These are phyloP conservation scores for Lichenostomus cassidix DNA, from an alignment of 2,113 vertebrate genomes.

Conservation along the genomic window DNA sequence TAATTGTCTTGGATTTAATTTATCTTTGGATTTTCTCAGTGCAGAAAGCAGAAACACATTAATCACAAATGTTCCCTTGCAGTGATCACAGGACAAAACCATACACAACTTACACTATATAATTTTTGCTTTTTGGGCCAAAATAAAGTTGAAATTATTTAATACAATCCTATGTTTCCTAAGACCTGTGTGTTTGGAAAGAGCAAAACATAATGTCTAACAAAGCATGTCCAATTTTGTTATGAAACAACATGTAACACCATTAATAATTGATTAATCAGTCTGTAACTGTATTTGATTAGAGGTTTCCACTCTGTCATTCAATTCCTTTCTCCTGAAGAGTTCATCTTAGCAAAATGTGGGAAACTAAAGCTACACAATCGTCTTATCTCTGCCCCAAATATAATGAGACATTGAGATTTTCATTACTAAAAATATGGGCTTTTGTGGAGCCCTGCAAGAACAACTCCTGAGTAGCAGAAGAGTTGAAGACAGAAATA, in stretches of 20 bases:
- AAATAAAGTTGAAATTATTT: not conserved
- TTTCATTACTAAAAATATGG: not conserved
- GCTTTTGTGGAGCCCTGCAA: not conserved
- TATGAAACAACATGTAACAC: not conserved
- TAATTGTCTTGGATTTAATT: not conserved
- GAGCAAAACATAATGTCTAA: not conserved
- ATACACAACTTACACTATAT: not conserved
- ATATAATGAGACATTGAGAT: not conserved
- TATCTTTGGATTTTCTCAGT: not conserved
- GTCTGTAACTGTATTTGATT: not conserved
- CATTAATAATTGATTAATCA: not conserved
- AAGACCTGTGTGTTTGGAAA: not conserved
- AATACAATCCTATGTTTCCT: not conserved
- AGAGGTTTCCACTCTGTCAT: not conserved
- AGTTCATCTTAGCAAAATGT: not conserved
- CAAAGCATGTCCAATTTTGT: not conserved
- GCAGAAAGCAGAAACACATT: not conserved
- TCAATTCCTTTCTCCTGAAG: not conserved
- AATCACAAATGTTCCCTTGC: not conserved
- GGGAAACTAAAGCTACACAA: not conserved
- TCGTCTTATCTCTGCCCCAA: not conserved
- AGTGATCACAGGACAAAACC: not conserved
- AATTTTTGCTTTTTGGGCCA: not conserved
- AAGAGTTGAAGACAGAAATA: not conserved
- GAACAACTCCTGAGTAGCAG: not conserved